A percentile compares a stretch with the other conserved stretches of the same genome.
These are phyloP conservation scores for Perodicticus potto DNA, from an alignment of 2,797 vertebrate species.

Conservation along the genomic window DNA sequence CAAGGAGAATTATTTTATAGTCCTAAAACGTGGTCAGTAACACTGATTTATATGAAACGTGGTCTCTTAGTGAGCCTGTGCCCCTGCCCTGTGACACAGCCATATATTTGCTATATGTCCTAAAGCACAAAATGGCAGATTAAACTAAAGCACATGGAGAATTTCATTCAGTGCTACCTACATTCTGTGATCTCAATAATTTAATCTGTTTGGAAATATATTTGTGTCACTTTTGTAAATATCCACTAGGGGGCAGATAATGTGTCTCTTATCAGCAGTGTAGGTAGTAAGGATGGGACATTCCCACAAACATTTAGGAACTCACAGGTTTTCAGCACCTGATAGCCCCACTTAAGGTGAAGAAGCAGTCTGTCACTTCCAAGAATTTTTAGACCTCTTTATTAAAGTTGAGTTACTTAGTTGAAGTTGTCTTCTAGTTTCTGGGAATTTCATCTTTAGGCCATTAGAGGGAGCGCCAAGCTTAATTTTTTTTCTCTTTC, in stretches of 20 bases:
- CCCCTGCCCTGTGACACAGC: not conserved
- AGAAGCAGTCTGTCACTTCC: not conserved
- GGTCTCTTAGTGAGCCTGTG: not conserved
- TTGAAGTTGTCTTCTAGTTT: not conserved
- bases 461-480: conserved; percentile 75
- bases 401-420: not conserved
- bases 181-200: not conserved
- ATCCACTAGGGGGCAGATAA: not conserved
- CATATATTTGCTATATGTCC: not conserved
- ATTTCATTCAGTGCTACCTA: not conserved
- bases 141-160: not conserved
- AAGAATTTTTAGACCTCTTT: not conserved
- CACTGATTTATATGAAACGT: not conserved
- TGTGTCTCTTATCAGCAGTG: not conserved
- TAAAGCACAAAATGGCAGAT: not conserved
- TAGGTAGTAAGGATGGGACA: not conserved
- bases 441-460: not conserved
- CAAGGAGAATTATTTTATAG: not conserved
- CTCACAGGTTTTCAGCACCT: accelerated
- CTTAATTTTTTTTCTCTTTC: not conserved
- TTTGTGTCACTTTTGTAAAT: not conserved
- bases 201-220: not conserved
- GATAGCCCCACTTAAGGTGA: not conserved
- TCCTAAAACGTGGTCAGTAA: not conserved
- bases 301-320: accelerated